Evolutionary conservation across 2,888 invertebrate genomes (phyloP), one percentile per base, ranked within the genome.

Genomic region (Liposcelis brunnea): DNA sequence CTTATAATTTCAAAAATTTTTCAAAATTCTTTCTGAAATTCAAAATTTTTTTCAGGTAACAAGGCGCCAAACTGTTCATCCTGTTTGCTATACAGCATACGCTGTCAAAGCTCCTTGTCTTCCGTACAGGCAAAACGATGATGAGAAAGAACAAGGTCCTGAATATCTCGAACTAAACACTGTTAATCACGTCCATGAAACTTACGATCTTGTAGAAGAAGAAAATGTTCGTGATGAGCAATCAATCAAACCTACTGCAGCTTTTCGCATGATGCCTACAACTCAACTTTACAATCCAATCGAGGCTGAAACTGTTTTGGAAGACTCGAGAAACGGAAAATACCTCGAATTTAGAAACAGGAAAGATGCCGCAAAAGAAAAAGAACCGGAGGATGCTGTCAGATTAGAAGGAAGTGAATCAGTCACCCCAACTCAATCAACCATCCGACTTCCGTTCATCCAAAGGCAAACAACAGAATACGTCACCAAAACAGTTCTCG

Each of bases 401-500:
- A 4, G 26, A 26, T 26, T 26, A 8, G 26, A 26, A 26, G 26
- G 26, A 26, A 26, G 26, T 26, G 26, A 26, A 26, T 6, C 26
- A 6, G 8, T 8, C 26, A 26, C 26, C 8, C 8, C 26, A 26
- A 8, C 26, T 26, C 26, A 4, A 8, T 26, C 16, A 4, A 5
- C 35, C 4, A 35, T 4, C 14, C 14, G 35, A 40, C 11, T 40
- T n/a, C 19, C 19, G 12, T 12, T 19, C 40, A 18, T 6, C 7
- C 15, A 6, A 40, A 40, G 40, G 16, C 40, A 40, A 40, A 40
- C 35, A 8, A 26, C 35, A 5, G 40, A 19, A 40, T 36, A 31
- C n/a, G 45, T 49, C 18, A 52, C 51, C 38, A 51, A 49, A 43
- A 53, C 53, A 12, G 40, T 53, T n/a, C 45, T 43, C 40, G 49